Percentiles rank a stretch among this genome's conserved stretches.
phyloP scores from a whole-genome alignment of 1,140 invertebrate species.

The Eumeta japonica region DNA sequence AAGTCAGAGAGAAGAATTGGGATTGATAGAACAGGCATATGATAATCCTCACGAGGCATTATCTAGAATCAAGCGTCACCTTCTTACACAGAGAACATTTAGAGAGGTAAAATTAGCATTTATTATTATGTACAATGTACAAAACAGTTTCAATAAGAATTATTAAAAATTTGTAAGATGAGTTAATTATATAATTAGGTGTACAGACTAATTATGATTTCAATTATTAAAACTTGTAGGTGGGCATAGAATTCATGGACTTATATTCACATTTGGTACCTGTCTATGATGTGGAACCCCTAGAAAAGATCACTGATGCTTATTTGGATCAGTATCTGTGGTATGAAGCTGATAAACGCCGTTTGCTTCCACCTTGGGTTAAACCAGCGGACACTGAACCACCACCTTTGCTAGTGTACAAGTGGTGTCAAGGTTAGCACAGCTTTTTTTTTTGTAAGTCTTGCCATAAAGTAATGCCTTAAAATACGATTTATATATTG shows the following conservation, averaged over 20 bases:
- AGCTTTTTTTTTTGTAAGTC: too few species aligned
- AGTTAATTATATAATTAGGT: too few species aligned
- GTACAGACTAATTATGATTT: not conserved
- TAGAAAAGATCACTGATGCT: conserved; percentile 99
- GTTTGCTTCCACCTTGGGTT: conserved; percentile 97
- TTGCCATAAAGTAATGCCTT: not conserved
- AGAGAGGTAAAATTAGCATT: conserved; percentile 86
- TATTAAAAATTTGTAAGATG: not conserved
- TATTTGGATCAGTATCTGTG: conserved; percentile 99
- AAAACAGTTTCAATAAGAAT: not conserved
- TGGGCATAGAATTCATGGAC: conserved; percentile 99
- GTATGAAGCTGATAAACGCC: conserved; percentile 98
- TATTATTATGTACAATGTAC: not conserved
- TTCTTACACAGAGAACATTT: conserved; percentile 96
- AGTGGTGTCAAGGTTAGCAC: conserved; percentile 97
- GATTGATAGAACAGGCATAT: conserved; percentile 98
- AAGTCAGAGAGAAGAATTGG: conserved; percentile 97
- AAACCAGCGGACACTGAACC: conserved; percentile 99
- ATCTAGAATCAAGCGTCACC: conserved; percentile 98
- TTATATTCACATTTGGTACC: conserved; percentile 98
- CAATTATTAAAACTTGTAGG: conserved; percentile 55
- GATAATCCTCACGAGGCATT: conserved; percentile 99
- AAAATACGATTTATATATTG: not conserved
- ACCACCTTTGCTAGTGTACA: conserved; percentile 95
- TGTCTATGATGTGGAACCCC: conserved; percentile 97